These are phyloP conservation scores for Drosophila bipectinata DNA, from an alignment of 1,140 invertebrate genomes.

Conservation along the genomic window DNA sequence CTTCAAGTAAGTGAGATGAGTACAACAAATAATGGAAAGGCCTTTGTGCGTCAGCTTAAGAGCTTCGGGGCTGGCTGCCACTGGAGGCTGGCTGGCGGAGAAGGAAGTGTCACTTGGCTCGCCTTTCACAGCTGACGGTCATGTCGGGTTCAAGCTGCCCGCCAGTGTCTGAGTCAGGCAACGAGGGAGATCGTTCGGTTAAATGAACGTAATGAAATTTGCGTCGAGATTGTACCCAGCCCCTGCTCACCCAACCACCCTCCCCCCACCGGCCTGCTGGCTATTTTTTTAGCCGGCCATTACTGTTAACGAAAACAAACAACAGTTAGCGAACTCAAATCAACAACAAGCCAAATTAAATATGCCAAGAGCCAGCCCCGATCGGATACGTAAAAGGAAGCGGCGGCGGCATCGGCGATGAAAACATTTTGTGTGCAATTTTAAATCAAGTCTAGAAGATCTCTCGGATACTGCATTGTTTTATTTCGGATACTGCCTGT, in stretches of 20 bases:
- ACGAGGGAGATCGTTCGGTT: constrained; percentile 58
- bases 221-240: constrained; percentile 14
- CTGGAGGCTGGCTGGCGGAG: constrained; percentile 1
- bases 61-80: background rate
- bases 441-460: constrained; percentile 63
- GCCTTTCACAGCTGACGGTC: constrained; percentile 32
- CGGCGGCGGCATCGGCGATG: constrained; percentile 10
- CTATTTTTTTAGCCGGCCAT: constrained; percentile 29
- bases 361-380: constrained; percentile 44
- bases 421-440: constrained; percentile 41
- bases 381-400: constrained; percentile 64
- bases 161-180: constrained; percentile 38
- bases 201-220: constrained; percentile 76
- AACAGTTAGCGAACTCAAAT: constrained; percentile 67
- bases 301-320: constrained; percentile 79
- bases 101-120: constrained; percentile 39
- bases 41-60: constrained; percentile 43
- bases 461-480: constrained; percentile 45
- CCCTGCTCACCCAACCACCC: background rate
- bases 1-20: constrained; percentile 41
- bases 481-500: background rate
- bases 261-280: constrained; percentile 17
- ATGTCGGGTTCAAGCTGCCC: constrained; percentile 45
- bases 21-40: constrained; percentile 47
- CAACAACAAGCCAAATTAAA: constrained; percentile 58